Base-by-base conservation (phyloP, 2,113 vertebrate genomes). In the Semnornis frantzii region DNA sequence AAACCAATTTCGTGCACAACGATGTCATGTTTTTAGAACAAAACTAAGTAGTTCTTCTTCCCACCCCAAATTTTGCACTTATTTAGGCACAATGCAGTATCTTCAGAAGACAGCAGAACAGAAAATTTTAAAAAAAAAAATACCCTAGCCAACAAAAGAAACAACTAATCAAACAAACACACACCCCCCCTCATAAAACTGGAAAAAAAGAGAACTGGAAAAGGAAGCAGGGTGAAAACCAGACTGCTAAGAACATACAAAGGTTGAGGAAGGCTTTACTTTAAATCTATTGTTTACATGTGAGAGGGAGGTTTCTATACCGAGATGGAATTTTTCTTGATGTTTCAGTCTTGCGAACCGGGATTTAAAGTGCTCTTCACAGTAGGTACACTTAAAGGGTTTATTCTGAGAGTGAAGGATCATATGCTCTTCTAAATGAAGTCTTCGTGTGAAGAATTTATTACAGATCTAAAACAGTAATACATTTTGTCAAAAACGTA, bases 341-440 rank as follows among this genome's bases (percentile, higher is more conserved):
- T 99, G 99, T 81, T 99, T 99, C 82, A 99, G 94, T 34, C 99
- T 98, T 69, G 99, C 98, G 95, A 99, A 99, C 37, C 99, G 98
- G 33, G 99, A 99, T 92, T 98, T 99, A 95, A 99, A 99, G 97
- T 98, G 98, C 78, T 99, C 99, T 37, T 99, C 99, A 59, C 99
- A 99, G 96, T 99, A 99, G 80, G 98, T 98, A 86, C 99, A 99
- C 94, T 99, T 99, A 74, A 99, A 99, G 30, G 99, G 99, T 71
- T 99, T 98, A 95, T 99, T 98, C 94, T 99, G 99, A 80, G 98
- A 98, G 96, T 99, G 99, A 39, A 99, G 98, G 91, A 99, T 99
- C 99, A 99, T 99, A 96, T 99, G 99, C 88, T 99, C 99, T 93
- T 99, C 98, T 93, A 99, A 97, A 84, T 99, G 99, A 85, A 98